Evolutionary conservation across 2,113 vertebrate species (phyloP).

Genomic region (Protobothrops flavoviridis): DNA sequence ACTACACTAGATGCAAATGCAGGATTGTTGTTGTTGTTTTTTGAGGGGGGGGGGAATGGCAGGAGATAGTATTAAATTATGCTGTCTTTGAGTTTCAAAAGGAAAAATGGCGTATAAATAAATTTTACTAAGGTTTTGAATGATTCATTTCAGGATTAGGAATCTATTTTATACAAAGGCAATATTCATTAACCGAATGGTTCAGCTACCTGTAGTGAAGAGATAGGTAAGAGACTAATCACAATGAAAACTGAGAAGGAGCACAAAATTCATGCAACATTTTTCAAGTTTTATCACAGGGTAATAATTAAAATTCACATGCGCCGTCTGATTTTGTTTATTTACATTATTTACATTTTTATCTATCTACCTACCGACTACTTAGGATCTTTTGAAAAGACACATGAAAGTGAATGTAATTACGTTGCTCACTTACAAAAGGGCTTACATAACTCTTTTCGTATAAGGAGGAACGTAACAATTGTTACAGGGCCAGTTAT

Average conservation of each 20-base stretch:
- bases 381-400: not conserved
- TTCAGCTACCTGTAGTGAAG: not conserved
- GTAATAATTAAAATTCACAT: not conserved
- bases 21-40: not conserved
- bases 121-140: not conserved
- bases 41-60: rapidly evolving
- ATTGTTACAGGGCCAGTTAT: not conserved
- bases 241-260: not conserved
- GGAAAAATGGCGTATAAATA: not conserved
- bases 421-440: not conserved
- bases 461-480: not conserved
- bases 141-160: not conserved
- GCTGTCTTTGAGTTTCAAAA: not conserved
- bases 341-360: not conserved
- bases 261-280: not conserved
- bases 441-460: not conserved
- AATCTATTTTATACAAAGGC: not conserved
- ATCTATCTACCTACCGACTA: not conserved
- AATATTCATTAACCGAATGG: not conserved
- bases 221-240: not conserved
- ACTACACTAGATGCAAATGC: not conserved
- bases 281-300: not conserved
- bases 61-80: not conserved
- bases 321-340: not conserved
- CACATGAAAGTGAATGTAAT: not conserved